Evolutionary conservation across 2,113 vertebrate species (phyloP).

Genomic region (Callionymus lyra): DNA sequence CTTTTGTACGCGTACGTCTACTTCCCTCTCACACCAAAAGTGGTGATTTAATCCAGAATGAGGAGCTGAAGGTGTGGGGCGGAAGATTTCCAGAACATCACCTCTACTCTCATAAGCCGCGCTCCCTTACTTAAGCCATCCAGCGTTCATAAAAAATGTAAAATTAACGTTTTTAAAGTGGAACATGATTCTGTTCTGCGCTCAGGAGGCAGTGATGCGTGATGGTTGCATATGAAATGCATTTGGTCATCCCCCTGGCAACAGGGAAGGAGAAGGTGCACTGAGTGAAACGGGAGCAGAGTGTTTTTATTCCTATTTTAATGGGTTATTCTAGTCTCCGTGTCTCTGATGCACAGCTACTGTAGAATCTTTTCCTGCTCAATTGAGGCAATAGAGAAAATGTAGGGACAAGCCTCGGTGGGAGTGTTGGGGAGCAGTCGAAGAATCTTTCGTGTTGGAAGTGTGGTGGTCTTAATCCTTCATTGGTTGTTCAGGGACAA

Average conservation of each 20-base stretch:
- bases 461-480: too few species aligned
- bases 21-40: slow-evolving; percentile 1
- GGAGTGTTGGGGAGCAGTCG: slow-evolving; percentile 6
- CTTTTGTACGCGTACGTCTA: neutral
- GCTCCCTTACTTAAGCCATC: slow-evolving; percentile 49
- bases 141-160: slow-evolving; percentile 62
- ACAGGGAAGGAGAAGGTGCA: slow-evolving; percentile 60
- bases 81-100: slow-evolving; percentile 28
- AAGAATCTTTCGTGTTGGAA: neutral
- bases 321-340: slow-evolving; percentile 50
- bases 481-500: too few species aligned
- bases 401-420: slow-evolving; percentile 14
- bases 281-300: slow-evolving; percentile 56
- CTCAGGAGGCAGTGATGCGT: slow-evolving; percentile 62
- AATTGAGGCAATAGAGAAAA: slow-evolving; percentile 31
- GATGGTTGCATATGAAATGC: slow-evolving; percentile 70
- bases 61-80: slow-evolving; percentile 10
- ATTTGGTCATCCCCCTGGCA: slow-evolving; percentile 74
- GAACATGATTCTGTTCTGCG: slow-evolving; percentile 52
- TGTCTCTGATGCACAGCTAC: slow-evolving; percentile 38
- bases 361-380: slow-evolving; percentile 39
- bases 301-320: slow-evolving; percentile 63
- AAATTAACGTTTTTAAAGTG: slow-evolving; percentile 66
- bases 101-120: slow-evolving; percentile 37
- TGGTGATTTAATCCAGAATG: slow-evolving; percentile 11